phyloP scores from a whole-genome alignment of 2,888 invertebrate genomes.

The Ecliptopera silaceata region DNA sequence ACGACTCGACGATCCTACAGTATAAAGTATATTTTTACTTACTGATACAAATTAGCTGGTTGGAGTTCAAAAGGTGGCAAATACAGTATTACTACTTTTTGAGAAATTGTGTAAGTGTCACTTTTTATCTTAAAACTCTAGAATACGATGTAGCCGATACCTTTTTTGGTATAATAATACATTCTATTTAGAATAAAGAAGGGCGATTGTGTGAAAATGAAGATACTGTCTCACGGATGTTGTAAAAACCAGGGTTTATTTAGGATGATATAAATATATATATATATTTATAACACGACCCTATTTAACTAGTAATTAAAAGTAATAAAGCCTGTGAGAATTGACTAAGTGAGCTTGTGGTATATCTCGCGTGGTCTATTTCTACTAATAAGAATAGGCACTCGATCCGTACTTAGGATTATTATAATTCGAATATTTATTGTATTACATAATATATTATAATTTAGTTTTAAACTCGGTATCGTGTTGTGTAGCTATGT shows the following conservation, averaged over 20 bases:
- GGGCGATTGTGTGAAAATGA: not conserved
- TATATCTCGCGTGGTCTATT: not conserved
- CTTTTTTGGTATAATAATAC: too few species aligned
- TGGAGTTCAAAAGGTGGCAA: too few species aligned
- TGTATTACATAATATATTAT: not conserved
- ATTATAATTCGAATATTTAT: not conserved
- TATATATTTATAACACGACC: not conserved
- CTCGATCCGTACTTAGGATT: not conserved
- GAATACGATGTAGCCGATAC: too few species aligned
- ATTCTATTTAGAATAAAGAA: not conserved
- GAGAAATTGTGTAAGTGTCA: too few species aligned
- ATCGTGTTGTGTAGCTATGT: not conserved
- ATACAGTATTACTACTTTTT: too few species aligned
- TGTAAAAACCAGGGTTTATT: not conserved
- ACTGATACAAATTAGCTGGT: not conserved
- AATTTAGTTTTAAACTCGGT: not conserved
- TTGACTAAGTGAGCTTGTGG: not conserved
- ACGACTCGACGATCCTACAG: slow-evolving; percentile 49
- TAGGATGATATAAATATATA: not conserved
- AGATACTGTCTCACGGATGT: not conserved
- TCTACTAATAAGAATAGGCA: not conserved
- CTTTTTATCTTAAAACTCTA: too few species aligned
- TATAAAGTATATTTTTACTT: slow-evolving; percentile 36
- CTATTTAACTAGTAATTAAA: too few species aligned
- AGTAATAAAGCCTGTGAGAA: not conserved